Evolutionary conservation across 2,113 vertebrate genomes (phyloP), one percentile per base, ranked within the genome.

Genomic region (Pleuronectes platessa): DNA sequence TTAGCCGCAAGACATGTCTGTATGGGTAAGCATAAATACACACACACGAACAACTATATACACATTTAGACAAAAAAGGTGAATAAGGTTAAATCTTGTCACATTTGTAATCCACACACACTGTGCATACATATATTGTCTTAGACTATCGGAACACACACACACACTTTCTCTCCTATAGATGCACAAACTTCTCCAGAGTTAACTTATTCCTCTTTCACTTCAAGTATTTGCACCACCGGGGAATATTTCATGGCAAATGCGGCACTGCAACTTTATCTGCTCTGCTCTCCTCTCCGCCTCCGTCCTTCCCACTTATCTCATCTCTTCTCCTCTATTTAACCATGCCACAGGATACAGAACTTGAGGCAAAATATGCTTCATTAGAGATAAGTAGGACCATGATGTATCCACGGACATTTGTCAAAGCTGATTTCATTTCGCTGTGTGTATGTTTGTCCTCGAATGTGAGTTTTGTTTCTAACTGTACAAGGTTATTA

Each of bases 241-340:
- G 70, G 81, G 81, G 67, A 74, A 85, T 86, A 86, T 89, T 80
- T 87, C 76, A 84, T 21, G 72, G 84, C 68, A 85, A 88, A 85
- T 82, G 81, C 83, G 84, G 76, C 83, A 78, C 64, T 76, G 71
- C 61, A 80, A 70, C 85, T 87, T 82, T 86, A 86, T 87, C 87
- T 84, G 70, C 70, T 67, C 63, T 74, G 53, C 74, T 51, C 17
- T 51, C 47, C 47, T 74, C 64, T 69, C 53, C 55, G 71, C 74
- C 66, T 86, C 70, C 37, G 6, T 86, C 85, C 61, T 71, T 51
- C 79, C 26, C 61, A 76, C 85, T 87, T 84, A 85, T 89, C 82
- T 84, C 54, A 64, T 75, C 76, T 83, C 65, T 62, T 79, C 23
- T 78, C 72, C 66, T 82, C 70, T 61, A 49, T 64, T 78, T 74